phyloP scores from a whole-genome alignment of 1,140 invertebrate genomes.

The Megalopta genalis region DNA sequence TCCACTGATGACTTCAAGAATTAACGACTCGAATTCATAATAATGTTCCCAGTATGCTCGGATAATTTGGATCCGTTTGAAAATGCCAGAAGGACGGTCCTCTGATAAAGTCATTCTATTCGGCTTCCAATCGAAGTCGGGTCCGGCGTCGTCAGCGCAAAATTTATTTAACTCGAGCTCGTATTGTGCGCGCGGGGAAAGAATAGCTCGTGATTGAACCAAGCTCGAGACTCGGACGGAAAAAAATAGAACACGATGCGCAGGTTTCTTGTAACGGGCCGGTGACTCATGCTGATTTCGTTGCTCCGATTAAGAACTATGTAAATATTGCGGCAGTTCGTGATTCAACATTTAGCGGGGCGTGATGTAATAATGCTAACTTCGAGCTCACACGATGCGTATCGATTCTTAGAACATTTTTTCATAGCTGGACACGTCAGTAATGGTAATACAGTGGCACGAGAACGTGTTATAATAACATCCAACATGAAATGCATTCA shows the following conservation, averaged over 20 bases:
- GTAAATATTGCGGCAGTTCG: neutral
- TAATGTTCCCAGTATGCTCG: too few relatives aligned
- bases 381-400: neutral
- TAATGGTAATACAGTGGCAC: too few relatives aligned
- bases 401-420: neutral
- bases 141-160: neutral
- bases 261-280: neutral
- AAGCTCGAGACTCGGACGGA: neutral
- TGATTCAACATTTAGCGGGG: neutral
- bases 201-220: constrained; percentile 13
- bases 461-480: neutral
- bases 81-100: neutral
- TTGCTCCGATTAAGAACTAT: neutral
- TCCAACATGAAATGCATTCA: neutral
- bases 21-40: too few relatives aligned
- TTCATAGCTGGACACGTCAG: too few relatives aligned
- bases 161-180: constrained; percentile 6
- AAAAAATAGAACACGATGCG: neutral
- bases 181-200: neutral
- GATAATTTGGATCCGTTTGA: neutral
- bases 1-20: too few relatives aligned
- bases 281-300: constrained; percentile 14
- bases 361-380: neutral
- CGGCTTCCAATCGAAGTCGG: constrained; percentile 18
- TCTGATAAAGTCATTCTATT: neutral